phyloP scores from a whole-genome alignment of 2,797 vertebrate genomes.

The Perodicticus potto region DNA sequence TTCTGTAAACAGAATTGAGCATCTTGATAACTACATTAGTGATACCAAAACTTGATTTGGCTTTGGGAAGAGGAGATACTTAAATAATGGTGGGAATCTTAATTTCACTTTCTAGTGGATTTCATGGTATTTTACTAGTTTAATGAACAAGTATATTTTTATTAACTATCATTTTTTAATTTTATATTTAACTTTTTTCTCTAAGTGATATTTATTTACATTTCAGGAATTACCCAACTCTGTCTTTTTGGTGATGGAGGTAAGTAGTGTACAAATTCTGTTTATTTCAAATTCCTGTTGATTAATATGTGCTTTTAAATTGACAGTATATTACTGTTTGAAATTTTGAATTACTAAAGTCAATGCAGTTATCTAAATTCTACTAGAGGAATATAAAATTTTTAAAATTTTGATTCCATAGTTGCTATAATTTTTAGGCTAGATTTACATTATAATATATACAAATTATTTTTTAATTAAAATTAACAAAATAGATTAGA shows the following conservation, averaged over 20 bases:
- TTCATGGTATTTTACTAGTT: slow-evolving; percentile 53
- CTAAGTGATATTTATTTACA: slow-evolving; percentile 75
- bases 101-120: slow-evolving; percentile 49
- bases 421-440: slow-evolving; percentile 41
- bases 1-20: background rate
- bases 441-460: slow-evolving; percentile 45
- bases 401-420: background rate
- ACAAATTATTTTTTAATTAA: slow-evolving; percentile 58
- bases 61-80: background rate
- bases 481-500: slow-evolving; percentile 51
- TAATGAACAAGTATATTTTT: slow-evolving; percentile 35
- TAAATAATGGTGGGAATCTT: slow-evolving; percentile 30
- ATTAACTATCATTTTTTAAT: slow-evolving; percentile 32
- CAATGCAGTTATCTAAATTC: slow-evolving; percentile 36
- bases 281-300: slow-evolving; percentile 71
- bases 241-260: slow-evolving; percentile 99
- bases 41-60: background rate
- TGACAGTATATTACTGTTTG: slow-evolving; percentile 17
- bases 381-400: slow-evolving; percentile 65
- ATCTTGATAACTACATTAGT: background rate
- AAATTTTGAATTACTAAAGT: slow-evolving; percentile 61
- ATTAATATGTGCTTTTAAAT: background rate
- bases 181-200: slow-evolving; percentile 38
- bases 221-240: slow-evolving; percentile 96
- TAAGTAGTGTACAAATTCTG: slow-evolving; percentile 83